Percentiles rank a stretch among this genome's conserved stretches.
phyloP scores from a whole-genome alignment of 2,888 invertebrate species.

The Hydraecia micacea region DNA sequence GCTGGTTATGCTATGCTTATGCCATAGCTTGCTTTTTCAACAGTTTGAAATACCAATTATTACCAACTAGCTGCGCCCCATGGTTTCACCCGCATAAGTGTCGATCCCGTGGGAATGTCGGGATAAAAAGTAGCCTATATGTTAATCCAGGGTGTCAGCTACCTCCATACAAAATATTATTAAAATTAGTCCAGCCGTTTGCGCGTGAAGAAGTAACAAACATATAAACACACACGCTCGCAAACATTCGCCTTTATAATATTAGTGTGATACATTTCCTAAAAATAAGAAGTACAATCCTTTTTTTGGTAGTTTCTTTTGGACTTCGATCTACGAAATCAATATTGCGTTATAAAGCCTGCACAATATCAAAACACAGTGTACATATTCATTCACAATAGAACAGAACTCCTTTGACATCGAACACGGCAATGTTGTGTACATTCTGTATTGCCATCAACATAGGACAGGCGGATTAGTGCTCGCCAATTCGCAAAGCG shows the following conservation, averaged over 20 bases:
- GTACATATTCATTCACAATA: background rate
- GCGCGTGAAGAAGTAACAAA: no score
- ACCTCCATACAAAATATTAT: no score
- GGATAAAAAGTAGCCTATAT: no score
- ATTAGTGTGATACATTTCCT: no score
- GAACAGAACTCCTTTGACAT: conserved; percentile 33
- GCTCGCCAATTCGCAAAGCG: conserved; percentile 25
- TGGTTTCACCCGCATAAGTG: no score
- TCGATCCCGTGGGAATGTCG: no score
- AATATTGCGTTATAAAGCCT: background rate
- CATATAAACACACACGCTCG: no score
- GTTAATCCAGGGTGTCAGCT: no score
- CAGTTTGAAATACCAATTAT: background rate
- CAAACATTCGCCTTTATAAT: no score
- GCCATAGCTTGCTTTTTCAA: background rate
- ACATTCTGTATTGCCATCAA: conserved; percentile 35
- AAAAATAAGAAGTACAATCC: background rate
- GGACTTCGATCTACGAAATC: background rate
- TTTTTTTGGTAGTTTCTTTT: background rate
- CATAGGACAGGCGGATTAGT: conserved; percentile 36
- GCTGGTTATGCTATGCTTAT: background rate
- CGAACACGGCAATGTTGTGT: conserved; percentile 36
- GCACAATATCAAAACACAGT: background rate
- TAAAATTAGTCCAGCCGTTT: no score
- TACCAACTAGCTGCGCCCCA: no score